Percentiles rank a stretch among this genome's conserved stretches.
These are phyloP conservation scores for Pachyuromys duprasi DNA, from an alignment of 2,797 vertebrate genomes.

Conservation along the genomic window DNA sequence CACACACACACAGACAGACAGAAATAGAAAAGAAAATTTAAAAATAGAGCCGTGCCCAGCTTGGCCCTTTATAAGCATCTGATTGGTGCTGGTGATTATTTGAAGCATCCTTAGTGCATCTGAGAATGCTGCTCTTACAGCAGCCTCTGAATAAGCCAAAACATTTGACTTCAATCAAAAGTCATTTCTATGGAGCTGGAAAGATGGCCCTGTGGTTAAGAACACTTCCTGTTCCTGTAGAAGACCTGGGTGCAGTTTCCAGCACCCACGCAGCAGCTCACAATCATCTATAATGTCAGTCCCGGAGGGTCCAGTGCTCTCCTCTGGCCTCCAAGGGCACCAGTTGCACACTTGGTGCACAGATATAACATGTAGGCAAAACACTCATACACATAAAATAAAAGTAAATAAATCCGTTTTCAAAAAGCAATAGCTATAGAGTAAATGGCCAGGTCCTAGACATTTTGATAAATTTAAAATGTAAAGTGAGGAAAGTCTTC, in stretches of 20 bases:
- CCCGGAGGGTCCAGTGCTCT: not conserved
- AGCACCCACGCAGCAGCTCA: not conserved
- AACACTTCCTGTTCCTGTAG: not conserved
- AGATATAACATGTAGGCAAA: not conserved
- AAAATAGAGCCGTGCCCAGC: conserved; percentile 26
- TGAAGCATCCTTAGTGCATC: not conserved
- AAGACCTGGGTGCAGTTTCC: not conserved
- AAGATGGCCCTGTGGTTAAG: not conserved
- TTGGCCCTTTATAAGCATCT: not conserved
- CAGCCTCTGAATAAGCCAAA: conserved; percentile 28
- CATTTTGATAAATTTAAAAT: conserved; percentile 29
- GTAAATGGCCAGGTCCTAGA: not conserved
- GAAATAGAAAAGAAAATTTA: not conserved
- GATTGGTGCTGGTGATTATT: conserved; percentile 10
- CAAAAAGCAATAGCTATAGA: not conserved
- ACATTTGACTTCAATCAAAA: conserved; percentile 21
- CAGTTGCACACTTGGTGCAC: no score
- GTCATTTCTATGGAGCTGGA: not conserved
- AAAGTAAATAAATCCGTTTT: not conserved
- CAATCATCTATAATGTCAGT: not conserved
- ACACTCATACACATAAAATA: not conserved
- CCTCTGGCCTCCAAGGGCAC: not conserved
- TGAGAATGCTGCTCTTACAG: not conserved
- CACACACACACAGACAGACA: not conserved
- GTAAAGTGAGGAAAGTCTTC: not conserved